Conservation (phyloP, 2,797 vertebrate genomes). For the Bovichtus diacanthus region DNA sequence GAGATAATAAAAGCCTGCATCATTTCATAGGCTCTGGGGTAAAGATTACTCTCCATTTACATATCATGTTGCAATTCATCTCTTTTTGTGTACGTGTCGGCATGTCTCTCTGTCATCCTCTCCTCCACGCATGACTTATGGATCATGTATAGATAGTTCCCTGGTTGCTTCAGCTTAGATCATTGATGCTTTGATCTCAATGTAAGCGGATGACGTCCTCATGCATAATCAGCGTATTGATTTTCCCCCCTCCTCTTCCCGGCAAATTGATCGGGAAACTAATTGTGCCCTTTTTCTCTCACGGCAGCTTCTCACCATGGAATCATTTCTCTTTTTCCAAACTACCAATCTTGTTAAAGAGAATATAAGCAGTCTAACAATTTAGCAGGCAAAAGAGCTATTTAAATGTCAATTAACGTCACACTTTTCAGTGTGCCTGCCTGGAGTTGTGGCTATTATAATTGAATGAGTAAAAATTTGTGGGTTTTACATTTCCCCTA, state of each 20-base stretch:
- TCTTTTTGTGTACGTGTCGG: constrained; percentile 37
- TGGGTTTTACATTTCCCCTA: constrained; percentile 45
- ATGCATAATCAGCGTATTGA: constrained; percentile 82
- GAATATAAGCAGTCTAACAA: constrained; percentile 63
- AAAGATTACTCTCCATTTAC: constrained; percentile 63
- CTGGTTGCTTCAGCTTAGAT: constrained; percentile 58
- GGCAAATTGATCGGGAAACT: constrained; percentile 79
- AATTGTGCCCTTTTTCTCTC: constrained; percentile 81
- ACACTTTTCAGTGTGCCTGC: constrained; percentile 52
- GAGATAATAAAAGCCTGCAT: constrained; percentile 73
- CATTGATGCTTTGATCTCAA: constrained; percentile 75
- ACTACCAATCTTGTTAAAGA: constrained; percentile 67
- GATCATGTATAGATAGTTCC: constrained; percentile 59
- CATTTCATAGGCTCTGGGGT: constrained; percentile 66
- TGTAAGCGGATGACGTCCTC: constrained; percentile 73
- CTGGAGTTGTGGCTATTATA: constrained; percentile 54
- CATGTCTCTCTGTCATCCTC: neutral
- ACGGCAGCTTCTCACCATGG: constrained; percentile 48
- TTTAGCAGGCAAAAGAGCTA: constrained; percentile 59
- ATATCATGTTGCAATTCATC: constrained; percentile 57
- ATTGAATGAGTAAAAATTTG: constrained; percentile 64
- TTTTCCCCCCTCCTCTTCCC: constrained; percentile 57
- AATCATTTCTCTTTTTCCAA: constrained; percentile 64
- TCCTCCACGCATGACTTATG: constrained; percentile 40
- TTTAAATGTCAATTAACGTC: constrained; percentile 73